Conservation (phyloP, 2,888 invertebrate species). For the Bombylius major region DNA sequence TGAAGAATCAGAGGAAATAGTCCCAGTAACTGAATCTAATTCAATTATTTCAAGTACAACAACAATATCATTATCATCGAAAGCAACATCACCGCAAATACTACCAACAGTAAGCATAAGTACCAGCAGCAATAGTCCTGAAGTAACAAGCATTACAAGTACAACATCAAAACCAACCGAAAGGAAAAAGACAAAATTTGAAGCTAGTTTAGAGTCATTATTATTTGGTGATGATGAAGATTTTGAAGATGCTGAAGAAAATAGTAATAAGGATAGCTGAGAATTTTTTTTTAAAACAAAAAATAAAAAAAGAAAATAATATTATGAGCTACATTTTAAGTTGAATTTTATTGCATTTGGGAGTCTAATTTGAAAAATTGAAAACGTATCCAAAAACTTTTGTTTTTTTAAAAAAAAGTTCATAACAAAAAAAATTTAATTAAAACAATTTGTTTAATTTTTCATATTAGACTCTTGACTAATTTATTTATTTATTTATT, state of each 20-base stretch:
- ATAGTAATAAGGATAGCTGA: conserved; percentile 12
- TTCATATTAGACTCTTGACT: conserved; percentile 37
- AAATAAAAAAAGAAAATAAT: neutral
- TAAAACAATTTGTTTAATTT: conserved; percentile 8
- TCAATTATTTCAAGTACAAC: conserved; percentile 5
- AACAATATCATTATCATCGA: neutral
- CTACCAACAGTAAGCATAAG: neutral
- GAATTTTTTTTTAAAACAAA: neutral
- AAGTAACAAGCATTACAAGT: neutral
- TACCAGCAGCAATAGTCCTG: neutral
- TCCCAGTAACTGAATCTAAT: conserved; percentile 8
- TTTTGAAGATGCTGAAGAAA: conserved; percentile 9
- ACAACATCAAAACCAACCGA: conserved; percentile 16
- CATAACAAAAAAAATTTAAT: neutral
- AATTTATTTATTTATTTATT: neutral
- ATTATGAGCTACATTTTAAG: too few species aligned
- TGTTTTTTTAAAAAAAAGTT: neutral
- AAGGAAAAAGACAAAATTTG: conserved; percentile 29
- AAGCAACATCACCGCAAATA: conserved; percentile 3
- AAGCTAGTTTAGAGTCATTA: conserved; percentile 32
- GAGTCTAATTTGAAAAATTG: conserved; percentile 34
- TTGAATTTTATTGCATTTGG: conserved; percentile 25
- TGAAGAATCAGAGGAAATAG: conserved; percentile 7
- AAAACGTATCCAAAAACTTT: neutral
- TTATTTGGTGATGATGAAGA: conserved; percentile 32